A percentile compares a stretch with the other conserved stretches of the same genome.
Conservation (phyloP, 2,113 vertebrate genomes). For the Ondatra zibethicus region DNA sequence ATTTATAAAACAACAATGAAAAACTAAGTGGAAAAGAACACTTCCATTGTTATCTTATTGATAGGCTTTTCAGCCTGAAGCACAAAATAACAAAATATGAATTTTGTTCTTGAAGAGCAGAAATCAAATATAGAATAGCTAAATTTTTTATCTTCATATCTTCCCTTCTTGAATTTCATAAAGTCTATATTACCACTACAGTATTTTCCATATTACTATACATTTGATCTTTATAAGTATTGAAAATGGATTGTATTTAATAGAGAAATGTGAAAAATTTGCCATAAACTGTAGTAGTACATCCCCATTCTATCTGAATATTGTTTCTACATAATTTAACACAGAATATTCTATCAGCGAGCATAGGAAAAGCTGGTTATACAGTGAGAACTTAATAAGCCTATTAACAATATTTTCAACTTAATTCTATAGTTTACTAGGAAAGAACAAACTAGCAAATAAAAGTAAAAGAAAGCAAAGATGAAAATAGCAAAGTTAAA, state of each 20-base stretch:
- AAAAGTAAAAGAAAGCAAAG: background rate
- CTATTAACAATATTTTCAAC: background rate
- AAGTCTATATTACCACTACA: background rate
- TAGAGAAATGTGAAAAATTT: background rate
- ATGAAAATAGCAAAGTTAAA: background rate
- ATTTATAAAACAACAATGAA: background rate
- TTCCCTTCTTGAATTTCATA: background rate
- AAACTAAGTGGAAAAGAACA: background rate
- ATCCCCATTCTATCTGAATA: background rate
- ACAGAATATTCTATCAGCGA: background rate
- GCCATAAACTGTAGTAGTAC: no score
- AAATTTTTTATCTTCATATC: background rate
- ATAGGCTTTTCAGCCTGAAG: background rate
- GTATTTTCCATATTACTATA: background rate
- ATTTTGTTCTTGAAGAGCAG: background rate
- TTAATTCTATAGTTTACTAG: background rate
- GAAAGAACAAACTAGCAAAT: background rate
- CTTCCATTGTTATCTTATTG: no score
- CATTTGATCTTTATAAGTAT: background rate
- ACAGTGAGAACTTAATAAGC: background rate
- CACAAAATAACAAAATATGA: background rate
- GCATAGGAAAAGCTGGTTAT: background rate
- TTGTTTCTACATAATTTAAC: background rate
- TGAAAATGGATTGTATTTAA: background rate
- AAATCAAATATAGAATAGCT: background rate